Percentiles rank a stretch among this genome's conserved stretches.
phyloP scores from a whole-genome alignment of 2,888 invertebrate species.

The Phragmatobia fuliginosa region DNA sequence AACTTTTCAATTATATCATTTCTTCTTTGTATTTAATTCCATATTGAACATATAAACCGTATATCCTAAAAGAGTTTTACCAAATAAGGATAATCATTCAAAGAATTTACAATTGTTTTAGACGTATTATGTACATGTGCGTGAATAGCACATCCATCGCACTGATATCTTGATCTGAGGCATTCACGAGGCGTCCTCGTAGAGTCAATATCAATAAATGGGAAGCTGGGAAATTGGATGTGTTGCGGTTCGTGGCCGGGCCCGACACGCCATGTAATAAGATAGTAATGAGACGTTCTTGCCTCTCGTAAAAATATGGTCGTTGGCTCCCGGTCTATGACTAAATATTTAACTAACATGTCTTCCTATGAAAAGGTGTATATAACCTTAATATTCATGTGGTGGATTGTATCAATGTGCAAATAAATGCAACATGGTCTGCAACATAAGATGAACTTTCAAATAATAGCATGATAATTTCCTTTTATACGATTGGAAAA shows the following conservation, averaged over 20 bases:
- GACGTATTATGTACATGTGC: slow-evolving; percentile 21
- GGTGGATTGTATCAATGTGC: slow-evolving; percentile 13
- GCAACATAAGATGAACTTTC: background rate
- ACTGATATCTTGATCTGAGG: slow-evolving; percentile 54
- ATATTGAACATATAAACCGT: too few relatives aligned
- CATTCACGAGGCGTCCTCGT: slow-evolving; percentile 80
- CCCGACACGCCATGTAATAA: slow-evolving; percentile 82
- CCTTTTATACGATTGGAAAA: too few relatives aligned
- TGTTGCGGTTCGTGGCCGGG: slow-evolving; percentile 79
- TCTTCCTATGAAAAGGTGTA: slow-evolving; percentile 31
- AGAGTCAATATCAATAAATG: slow-evolving; percentile 87
- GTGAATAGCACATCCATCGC: slow-evolving; percentile 61
- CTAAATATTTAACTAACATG: slow-evolving; percentile 80
- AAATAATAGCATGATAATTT: background rate
- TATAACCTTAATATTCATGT: slow-evolving; percentile 29
- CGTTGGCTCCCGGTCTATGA: slow-evolving; percentile 75
- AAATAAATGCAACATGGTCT: background rate
- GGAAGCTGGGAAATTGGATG: slow-evolving; percentile 86
- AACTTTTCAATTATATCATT: too few relatives aligned
- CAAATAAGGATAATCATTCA: too few relatives aligned
- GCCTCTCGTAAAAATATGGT: slow-evolving; percentile 83
- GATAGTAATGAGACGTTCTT: slow-evolving; percentile 82
- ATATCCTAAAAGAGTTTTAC: too few relatives aligned
- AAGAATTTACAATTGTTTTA: slow-evolving; percentile 26
- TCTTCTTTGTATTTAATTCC: background rate